Evolutionary conservation across 2,797 vertebrate genomes (phyloP).

Genomic region (Strix occidentalis): DNA sequence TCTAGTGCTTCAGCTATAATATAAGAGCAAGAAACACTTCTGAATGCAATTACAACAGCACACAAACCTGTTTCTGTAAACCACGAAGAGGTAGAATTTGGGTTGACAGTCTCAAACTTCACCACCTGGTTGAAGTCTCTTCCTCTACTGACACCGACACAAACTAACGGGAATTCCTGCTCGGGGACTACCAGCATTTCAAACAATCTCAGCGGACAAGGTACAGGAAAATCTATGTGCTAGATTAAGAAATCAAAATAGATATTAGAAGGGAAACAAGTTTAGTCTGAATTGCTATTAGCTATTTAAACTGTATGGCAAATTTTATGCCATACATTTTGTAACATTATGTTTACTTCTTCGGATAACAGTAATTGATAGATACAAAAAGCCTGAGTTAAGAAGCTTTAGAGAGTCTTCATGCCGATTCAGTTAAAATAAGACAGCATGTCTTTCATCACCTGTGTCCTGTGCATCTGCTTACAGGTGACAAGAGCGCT

Average conservation of each 20-base stretch:
- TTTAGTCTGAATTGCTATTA: neutral
- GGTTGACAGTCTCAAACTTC: slow-evolving; percentile 92
- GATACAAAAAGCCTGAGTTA: neutral
- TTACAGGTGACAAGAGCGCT: neutral
- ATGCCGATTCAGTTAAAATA: neutral
- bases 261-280: neutral
- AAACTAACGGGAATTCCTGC: slow-evolving; percentile 91
- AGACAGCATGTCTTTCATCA: neutral
- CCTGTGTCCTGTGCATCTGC: neutral
- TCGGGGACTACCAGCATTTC: slow-evolving; percentile 95
- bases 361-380: neutral
- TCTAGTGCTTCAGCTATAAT: neutral
- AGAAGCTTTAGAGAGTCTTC: neutral
- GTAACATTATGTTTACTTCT: neutral
- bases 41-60: neutral
- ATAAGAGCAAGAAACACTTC: neutral
- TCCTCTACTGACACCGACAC: slow-evolving; percentile 90
- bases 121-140: slow-evolving; percentile 92
- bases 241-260: slow-evolving; percentile 65
- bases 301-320: neutral
- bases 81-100: slow-evolving; percentile 93
- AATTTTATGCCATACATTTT: neutral
- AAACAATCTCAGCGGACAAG: slow-evolving; percentile 89
- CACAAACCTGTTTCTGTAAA: slow-evolving; percentile 92
- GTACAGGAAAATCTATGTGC: slow-evolving; percentile 93